These are phyloP conservation scores for Cheilosia pagana DNA, from an alignment of 2,888 invertebrate species.

Conservation along the genomic window DNA sequence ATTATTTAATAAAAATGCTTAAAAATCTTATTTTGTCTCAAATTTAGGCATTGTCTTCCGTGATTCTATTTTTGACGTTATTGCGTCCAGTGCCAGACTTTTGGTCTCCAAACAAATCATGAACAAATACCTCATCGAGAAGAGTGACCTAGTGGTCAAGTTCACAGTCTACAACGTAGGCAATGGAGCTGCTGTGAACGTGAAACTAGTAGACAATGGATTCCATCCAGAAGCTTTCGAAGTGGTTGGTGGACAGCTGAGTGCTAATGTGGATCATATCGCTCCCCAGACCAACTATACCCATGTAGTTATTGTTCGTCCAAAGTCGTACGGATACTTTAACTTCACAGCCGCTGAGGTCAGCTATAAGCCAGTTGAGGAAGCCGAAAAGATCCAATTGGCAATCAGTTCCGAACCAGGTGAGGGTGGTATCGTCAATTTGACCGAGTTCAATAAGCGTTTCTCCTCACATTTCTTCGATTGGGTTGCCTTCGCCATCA, in stretches of 20 bases:
- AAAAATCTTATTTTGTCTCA: too few relatives aligned
- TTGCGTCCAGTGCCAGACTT: conserved; percentile 91
- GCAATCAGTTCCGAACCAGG: conserved; percentile 95
- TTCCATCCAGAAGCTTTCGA: conserved; percentile 97
- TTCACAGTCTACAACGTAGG: conserved; percentile 98
- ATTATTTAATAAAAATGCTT: too few relatives aligned
- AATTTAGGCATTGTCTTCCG: too few relatives aligned
- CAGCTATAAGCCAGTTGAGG: conserved; percentile 93
- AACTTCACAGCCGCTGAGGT: conserved; percentile 98
- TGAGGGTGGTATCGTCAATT: conserved; percentile 96
- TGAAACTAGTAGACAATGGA: conserved; percentile 92
- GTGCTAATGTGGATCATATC: conserved; percentile 93
- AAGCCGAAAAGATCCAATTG: conserved; percentile 89
- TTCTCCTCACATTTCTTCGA: conserved; percentile 98
- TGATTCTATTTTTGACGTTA: too few relatives aligned
- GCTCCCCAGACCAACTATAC: conserved; percentile 96
- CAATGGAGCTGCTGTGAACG: conserved; percentile 93
- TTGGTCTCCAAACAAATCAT: conserved; percentile 96
- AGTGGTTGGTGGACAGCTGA: conserved; percentile 93
- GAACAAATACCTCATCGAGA: conserved; percentile 98
- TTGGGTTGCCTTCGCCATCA: conserved; percentile 98
- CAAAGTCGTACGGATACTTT: conserved; percentile 95
- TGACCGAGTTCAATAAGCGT: conserved; percentile 96
- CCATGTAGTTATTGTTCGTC: conserved; percentile 95
- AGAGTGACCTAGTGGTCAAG: conserved; percentile 97